A percentile compares a stretch with the other conserved stretches of the same genome.
These are phyloP conservation scores for Propithecus coquereli DNA, from an alignment of 2,113 vertebrate species.

Conservation along the genomic window DNA sequence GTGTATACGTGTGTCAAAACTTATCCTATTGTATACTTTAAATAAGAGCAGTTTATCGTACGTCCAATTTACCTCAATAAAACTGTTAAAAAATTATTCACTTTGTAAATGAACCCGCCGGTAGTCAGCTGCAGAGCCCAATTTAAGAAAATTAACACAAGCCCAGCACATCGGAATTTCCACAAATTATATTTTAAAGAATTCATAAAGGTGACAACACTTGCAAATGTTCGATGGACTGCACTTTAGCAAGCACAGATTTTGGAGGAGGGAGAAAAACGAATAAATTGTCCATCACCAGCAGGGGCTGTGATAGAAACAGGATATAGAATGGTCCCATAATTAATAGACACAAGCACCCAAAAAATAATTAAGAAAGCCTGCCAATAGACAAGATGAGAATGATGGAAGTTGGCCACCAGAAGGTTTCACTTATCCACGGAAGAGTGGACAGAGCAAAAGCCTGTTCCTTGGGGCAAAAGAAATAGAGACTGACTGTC, in stretches of 20 bases:
- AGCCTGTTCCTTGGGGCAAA: not conserved
- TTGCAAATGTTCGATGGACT: not conserved
- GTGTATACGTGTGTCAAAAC: not conserved
- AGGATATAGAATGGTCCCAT: not conserved
- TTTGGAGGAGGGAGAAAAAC: not conserved
- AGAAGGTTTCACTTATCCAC: not conserved
- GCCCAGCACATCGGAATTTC: not conserved
- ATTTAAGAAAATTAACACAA: not conserved
- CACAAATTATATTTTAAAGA: not conserved
- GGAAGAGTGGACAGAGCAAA: not conserved
- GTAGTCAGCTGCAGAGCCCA: not conserved
- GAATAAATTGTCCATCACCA: not conserved
- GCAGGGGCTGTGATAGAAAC: not conserved
- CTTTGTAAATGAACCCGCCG: not conserved
- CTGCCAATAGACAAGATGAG: not conserved
- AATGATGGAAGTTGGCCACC: not conserved
- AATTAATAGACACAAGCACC: not conserved
- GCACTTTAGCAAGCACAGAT: not conserved
- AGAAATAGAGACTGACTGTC: not conserved
- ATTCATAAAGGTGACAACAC: not conserved
- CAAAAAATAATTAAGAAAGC: not conserved
- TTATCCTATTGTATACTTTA: not conserved
- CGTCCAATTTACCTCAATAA: not conserved
- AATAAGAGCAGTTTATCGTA: not conserved
- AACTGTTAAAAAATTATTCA: not conserved